Evolutionary conservation across 2,113 vertebrate species (phyloP), one percentile per base, ranked within the genome.

Genomic region (Euleptes europaea): DNA sequence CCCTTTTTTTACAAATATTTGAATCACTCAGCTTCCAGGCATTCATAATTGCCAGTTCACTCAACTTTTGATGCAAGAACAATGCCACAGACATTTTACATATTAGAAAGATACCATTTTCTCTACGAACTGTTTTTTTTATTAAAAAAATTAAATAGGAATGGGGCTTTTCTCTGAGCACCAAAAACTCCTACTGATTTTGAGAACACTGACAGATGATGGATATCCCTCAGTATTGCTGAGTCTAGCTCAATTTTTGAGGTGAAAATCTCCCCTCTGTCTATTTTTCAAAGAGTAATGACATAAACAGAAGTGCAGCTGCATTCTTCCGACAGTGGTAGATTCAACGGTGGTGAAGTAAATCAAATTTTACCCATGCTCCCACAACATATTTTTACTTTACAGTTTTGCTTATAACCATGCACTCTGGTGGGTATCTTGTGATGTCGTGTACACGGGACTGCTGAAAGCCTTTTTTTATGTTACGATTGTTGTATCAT

Each of bases 201-300:
- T 80, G 88, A 92, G 88, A 92, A 92, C 90, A 92, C 86, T 94
- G 90, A 78, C 84, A 90, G 90, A 92, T 94, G 91, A 93, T 89
- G 91, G 86, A 92, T 94, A 80, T 70, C 85, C 70, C 90, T 1
- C 44, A 87, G 66, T 38, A 38, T 79, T 89, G 86, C 40, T 93
- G 91, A 88, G 89, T 91, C 82, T 87, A 92, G 83, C 87, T 92
- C 89, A 92, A 91, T 88, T 88, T 70, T 87, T 82, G 81, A 91
- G 87, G 92, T 80, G 88, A 23, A 81, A 86, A 86, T 86, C 78
- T 81, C 54, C 70, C 78, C 71, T 84, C 44, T 93, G 88, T 91
- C 93, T 90, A 35, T 23, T 88, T 85, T 92, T 94, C 90, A 94
- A 84, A 84, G 84, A 90, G 67, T 67, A 94, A 92, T 91, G 91